Base-by-base conservation (phyloP, 2,797 vertebrate species). In the Distichodus sexfasciatus region DNA sequence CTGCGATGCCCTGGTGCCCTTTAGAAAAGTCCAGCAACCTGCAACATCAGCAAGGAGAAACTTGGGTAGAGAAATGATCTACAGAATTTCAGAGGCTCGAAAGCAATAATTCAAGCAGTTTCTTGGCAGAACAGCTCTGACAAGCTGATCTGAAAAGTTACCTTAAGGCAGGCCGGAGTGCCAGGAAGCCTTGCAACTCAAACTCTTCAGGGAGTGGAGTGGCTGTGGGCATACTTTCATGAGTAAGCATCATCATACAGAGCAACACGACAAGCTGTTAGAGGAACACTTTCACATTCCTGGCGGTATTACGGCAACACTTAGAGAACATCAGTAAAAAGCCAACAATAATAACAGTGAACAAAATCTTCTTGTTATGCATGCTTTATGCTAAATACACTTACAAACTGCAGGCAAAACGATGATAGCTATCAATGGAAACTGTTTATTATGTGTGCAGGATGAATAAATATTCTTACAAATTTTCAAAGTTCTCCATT, bases 191-290 rank as follows among this genome's bases (percentile, higher is more conserved):
- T 85, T 99, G 97, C 64, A 99, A 83, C 79, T 98, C 97, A 91
- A 98, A 99, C 83, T 99, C 97, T 82, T 99, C 97, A n/a, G 97
- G 96, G 86, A 99, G 93, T 0, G 97, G 97, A 28, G 86, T 92
- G 69, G 84, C 96, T 98, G 83, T 14, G 69, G n/a, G n/a, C n/a
- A n/a, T n/a, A 23, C 21, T 67, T 55, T 26, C 67, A 17, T 55
- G 66, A 62, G 65, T 64, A 46, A 54, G 17, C 11, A 15, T 19
- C 24, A 23, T 31, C 29, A 69, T 9, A 24, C 10, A 47, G n/a
- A 5, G 11, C 17, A 2, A n/a, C n/a, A n/a, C n/a, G n/a, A n/a
- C n/a, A n/a, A n/a, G n/a, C n/a, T n/a, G n/a, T n/a, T n/a, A n/a
- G n/a, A n/a, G n/a, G n/a, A n/a, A n/a, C n/a, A n/a, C n/a, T n/a